Percentiles rank a stretch among this genome's conserved stretches.
Evolutionary conservation across 2,797 vertebrate genomes (phyloP).

Genomic region (Myioborus miniatus): DNA sequence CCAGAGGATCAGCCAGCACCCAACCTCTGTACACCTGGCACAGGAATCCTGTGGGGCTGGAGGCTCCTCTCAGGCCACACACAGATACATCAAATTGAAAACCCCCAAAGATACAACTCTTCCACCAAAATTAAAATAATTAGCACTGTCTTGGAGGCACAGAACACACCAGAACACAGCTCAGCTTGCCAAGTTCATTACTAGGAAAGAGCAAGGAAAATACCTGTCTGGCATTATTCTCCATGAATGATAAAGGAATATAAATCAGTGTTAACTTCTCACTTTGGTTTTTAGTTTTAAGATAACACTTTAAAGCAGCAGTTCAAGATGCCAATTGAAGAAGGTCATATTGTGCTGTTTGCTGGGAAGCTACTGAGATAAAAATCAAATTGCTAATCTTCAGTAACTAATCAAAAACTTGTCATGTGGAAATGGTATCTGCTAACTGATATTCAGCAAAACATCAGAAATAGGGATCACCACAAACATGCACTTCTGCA

Average conservation of each 20-base stretch:
- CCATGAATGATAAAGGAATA: not conserved
- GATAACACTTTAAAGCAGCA: not conserved
- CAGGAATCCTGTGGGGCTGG: not conserved
- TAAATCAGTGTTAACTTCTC: not conserved
- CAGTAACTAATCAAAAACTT: conserved; percentile 2
- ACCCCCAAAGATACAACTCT: not conserved
- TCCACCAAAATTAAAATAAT: not conserved
- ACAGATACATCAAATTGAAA: not conserved
- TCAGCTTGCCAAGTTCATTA: not conserved
- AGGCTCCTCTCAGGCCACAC: not conserved
- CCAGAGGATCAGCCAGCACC: not conserved
- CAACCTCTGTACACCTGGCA: not conserved
- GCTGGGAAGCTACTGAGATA: not conserved
- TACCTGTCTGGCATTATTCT: not conserved
- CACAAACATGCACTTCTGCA: not conserved
- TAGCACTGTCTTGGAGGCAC: not conserved
- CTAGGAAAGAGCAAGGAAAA: not conserved
- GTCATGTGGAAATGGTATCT: not conserved
- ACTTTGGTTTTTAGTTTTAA: not conserved
- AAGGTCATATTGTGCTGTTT: not conserved
- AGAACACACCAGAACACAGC: not conserved
- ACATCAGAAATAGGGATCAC: not conserved
- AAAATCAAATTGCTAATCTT: conserved; percentile 10
- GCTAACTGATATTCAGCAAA: not conserved
- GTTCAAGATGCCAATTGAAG: not conserved